Base-by-base conservation (phyloP, 2,797 vertebrate genomes). In the Gymnoscopelus microlampas region DNA sequence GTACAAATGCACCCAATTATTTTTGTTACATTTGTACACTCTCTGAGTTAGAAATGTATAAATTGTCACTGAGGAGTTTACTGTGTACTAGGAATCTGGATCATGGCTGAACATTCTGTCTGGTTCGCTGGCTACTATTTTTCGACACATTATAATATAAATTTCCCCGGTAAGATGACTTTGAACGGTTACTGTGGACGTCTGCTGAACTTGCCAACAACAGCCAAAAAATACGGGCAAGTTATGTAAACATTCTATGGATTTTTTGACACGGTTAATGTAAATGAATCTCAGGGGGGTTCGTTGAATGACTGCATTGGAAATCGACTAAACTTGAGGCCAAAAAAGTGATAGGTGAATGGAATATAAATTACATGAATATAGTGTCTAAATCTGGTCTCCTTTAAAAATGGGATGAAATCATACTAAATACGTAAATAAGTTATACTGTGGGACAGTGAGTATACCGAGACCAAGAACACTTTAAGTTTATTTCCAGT, bases 321-420 rank as follows among this genome's bases (percentile, higher is more conserved):
- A 74, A 82, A 71, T 75, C 19, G 5, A 63, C 69, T 81, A 76
- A 88, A 84, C 76, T 78, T 85, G 80, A 61, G 60, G 60, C 69
- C 80, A 80, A 70, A 77, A 79, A 80, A 78, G 54, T 13, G 7
- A 11, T 14, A 50, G 8, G 66, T 77, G 73, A 56, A 68, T 66
- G 49, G 79, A 87, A 85, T 7, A 35, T 35, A 35, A 44, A 44
- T 44, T 44, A 44, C 39, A 44, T 44, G 39, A 44, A 44, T 2
- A 44, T 44, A 44, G 7, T 39, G 35, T 39, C 7, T 7, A 4
- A 39, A 3, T 35, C 32, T 39, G 7, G 7, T 9, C 39, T 44
- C 39, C 39, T 44, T 44, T 44, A 44, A 44, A 35, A 44, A 44
- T 8, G 2, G 39, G 39, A 8, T 8, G 39, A 44, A 44, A 44